Evolutionary conservation across 1,140 invertebrate genomes (phyloP).

Genomic region (Drosophila aff.): DNA sequence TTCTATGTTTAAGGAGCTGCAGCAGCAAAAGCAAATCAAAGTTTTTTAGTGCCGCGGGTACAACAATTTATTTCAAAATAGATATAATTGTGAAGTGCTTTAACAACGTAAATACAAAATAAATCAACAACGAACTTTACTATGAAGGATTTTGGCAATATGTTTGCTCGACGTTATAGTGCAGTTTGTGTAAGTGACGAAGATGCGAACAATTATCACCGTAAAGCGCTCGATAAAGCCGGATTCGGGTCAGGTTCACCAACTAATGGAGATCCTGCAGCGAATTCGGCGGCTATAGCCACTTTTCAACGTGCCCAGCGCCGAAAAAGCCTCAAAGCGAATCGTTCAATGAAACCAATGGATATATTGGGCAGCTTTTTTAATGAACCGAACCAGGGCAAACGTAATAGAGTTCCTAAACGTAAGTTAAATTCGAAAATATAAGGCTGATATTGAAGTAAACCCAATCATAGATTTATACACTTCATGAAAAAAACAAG

Average conservation of each 20-base stretch:
- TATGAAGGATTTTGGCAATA: constrained; percentile 79
- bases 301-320: constrained; percentile 50
- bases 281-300: constrained; percentile 28
- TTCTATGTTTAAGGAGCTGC: constrained; percentile 38
- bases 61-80: neutral
- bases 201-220: constrained; percentile 34
- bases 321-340: constrained; percentile 79
- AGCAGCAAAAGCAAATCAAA: constrained; percentile 51
- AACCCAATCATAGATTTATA: constrained; percentile 13
- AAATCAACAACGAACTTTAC: constrained; percentile 12
- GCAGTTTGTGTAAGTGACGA: constrained; percentile 68
- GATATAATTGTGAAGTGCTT: constrained; percentile 7
- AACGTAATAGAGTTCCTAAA: constrained; percentile 70
- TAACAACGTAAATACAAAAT: neutral
- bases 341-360: constrained; percentile 71
- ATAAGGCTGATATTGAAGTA: neutral
- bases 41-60: constrained; percentile 67
- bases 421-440: constrained; percentile 62
- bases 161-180: constrained; percentile 77
- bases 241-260: constrained; percentile 1
- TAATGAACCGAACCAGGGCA: constrained; percentile 61
- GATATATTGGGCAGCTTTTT: constrained; percentile 78
- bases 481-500: no score
- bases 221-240: neutral
- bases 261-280: constrained; percentile 33